Conservation (phyloP, 2,113 vertebrate species). For the Octodon degus region DNA sequence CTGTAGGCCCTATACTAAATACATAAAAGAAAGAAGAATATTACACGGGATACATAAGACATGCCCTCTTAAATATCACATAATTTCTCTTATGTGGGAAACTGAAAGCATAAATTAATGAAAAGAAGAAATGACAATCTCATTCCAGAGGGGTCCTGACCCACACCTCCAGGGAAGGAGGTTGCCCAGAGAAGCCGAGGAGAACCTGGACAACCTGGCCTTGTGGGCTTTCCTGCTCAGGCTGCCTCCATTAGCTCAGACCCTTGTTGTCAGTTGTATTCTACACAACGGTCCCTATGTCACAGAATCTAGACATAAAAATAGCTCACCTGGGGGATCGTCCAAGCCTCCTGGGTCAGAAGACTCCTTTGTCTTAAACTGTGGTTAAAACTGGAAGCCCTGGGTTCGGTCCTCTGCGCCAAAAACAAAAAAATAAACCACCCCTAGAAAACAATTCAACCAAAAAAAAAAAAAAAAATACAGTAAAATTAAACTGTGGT, state of each 20-base stretch:
- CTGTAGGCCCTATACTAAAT: no score
- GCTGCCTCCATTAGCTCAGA: no score
- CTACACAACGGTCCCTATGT: neutral
- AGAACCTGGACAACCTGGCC: neutral
- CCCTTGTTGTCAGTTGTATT: neutral
- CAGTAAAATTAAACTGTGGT: no score
- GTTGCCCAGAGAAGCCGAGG: neutral
- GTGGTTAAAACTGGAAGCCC: neutral
- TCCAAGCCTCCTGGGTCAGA: neutral
- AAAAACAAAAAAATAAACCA: no score
- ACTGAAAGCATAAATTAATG: neutral
- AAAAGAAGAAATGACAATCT: neutral
- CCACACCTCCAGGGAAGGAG: neutral
- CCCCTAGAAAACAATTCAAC: no score
- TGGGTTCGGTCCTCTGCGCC: no score
- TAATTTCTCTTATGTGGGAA: neutral
- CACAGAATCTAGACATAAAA: no score
- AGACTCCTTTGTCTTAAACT: neutral
- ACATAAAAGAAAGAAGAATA: neutral
- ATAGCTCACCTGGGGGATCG: neutral
- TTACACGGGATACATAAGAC: neutral
- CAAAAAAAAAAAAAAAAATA: no score
- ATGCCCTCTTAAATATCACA: neutral
- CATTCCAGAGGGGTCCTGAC: neutral
- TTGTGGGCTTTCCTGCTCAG: neutral